These are phyloP conservation scores for Planococcus citri DNA, from an alignment of 1,140 invertebrate genomes.

Conservation along the genomic window DNA sequence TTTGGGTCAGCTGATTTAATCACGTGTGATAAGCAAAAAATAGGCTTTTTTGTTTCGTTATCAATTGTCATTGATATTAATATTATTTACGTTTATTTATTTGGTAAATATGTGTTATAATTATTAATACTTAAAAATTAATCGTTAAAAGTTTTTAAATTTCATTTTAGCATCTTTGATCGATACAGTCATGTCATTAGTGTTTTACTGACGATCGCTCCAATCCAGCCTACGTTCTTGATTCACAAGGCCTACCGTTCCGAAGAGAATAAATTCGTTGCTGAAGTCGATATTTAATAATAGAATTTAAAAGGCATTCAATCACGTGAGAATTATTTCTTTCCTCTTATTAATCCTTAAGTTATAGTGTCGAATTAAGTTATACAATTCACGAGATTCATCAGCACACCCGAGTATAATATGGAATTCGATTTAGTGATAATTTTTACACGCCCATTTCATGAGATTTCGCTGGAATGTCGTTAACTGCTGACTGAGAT, in stretches of 20 bases:
- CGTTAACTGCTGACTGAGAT: not conserved
- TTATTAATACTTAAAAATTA: not conserved
- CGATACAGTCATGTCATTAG: not conserved
- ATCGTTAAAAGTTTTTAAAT: not conserved
- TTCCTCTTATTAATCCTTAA: not conserved
- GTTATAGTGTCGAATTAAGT: not conserved
- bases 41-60: slow-evolving; percentile 15
- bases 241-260: slow-evolving; percentile 10
- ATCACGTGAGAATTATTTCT: not conserved
- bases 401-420: not conserved
- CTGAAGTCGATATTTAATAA: not conserved
- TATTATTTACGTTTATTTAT: slow-evolving; percentile 19
- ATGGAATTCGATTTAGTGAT: not conserved
- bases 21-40: slow-evolving; percentile 18
- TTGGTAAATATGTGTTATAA: slow-evolving; percentile 16
- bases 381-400: not conserved
- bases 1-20: slow-evolving; percentile 18
- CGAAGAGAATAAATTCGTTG: not conserved
- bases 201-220: not conserved
- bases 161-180: not conserved
- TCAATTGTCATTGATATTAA: slow-evolving; percentile 20
- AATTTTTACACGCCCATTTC: not conserved
- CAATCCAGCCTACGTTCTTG: not conserved
- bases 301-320: slow-evolving; percentile 4
- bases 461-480: not conserved